Base-by-base conservation (phyloP, 2,888 invertebrate species). In the Autographa gamma region DNA sequence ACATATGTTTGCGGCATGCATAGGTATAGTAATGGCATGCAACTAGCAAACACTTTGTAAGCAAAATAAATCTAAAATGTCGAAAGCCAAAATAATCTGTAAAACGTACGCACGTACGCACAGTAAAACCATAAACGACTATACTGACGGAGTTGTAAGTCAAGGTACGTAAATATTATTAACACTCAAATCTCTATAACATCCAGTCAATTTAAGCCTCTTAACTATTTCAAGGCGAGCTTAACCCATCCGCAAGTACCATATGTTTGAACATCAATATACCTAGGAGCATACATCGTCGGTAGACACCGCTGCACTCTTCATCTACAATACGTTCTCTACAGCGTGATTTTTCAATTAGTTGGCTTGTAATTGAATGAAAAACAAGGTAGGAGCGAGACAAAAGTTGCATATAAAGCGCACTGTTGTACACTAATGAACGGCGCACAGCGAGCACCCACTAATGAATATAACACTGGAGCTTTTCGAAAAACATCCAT, bases 391-490 rank as follows among this genome's bases (percentile, higher is more conserved):
- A 77, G 83, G 70, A 83, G 82, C 70, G 87, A 85, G 83, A 89
- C 88, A 88, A 87, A 89, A 88, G 80, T 86, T 79, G 84, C 82
- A 87, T 86, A 89, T 89, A 89, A 90, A 91, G 85, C 86, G 85
- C 86, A 83, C 76, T 83, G 80, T 86, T 86, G 88, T 87, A 87
- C 88, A 87, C 91, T 93, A 93, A 93, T 92, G 93, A 93, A 93
- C 89, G 86, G 83, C 75, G 86, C 85, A 83, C 81, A 77, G 70
- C 78, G 86, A 83, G 84, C 81, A 86, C 84, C 81, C 87, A 86
- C 91, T 93, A 93, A 94, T 93, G 92, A 94, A 93, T 91, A 90
- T 89, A 87, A 87, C 85, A 87, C 85, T 86, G 86, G 81, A 86
- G 85, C 89, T 90, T 90, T 90, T 84, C 82, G 86, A 89, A 91